A percentile compares a stretch with the other conserved stretches of the same genome.
These are phyloP conservation scores for Melieria omissa DNA, from an alignment of 2,888 invertebrate species.

Conservation along the genomic window DNA sequence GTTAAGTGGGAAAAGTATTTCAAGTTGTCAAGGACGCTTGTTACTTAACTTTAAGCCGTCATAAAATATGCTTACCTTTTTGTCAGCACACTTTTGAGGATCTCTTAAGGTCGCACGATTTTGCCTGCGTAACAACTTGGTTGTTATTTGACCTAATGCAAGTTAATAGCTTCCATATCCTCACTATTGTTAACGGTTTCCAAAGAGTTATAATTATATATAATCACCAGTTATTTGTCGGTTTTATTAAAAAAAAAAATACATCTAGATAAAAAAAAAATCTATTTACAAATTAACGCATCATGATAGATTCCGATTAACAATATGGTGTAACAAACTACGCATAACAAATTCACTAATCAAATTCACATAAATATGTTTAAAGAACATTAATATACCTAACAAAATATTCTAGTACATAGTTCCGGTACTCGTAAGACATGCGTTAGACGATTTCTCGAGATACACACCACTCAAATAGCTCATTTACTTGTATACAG, in stretches of 20 bases:
- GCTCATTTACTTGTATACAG: too few relatives aligned
- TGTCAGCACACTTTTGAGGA: too few relatives aligned
- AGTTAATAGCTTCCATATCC: too few relatives aligned
- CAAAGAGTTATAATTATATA: not conserved
- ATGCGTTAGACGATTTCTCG: conserved; percentile 5
- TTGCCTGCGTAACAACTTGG: too few relatives aligned
- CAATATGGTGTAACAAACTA: conserved; percentile 57
- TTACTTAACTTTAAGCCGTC: too few relatives aligned
- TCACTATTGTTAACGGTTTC: too few relatives aligned
- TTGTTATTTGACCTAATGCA: too few relatives aligned
- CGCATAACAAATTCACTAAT: conserved; percentile 48
- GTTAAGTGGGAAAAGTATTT: too few relatives aligned
- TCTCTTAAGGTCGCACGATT: too few relatives aligned
- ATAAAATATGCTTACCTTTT: too few relatives aligned
- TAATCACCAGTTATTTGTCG: conserved; percentile 15
- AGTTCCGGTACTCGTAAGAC: conserved; percentile 11
- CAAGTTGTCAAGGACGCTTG: too few relatives aligned
- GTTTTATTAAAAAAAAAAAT: conserved; percentile 32
- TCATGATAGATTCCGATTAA: conserved; percentile 50
- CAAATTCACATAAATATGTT: conserved; percentile 43
- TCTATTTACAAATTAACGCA: conserved; percentile 34
- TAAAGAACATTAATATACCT: conserved; percentile 36
- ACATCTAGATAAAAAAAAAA: conserved; percentile 35
- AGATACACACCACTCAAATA: not conserved
- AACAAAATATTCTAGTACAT: conserved; percentile 39